phyloP scores from a whole-genome alignment of 2,113 vertebrate species.

The Morone chrysops region DNA sequence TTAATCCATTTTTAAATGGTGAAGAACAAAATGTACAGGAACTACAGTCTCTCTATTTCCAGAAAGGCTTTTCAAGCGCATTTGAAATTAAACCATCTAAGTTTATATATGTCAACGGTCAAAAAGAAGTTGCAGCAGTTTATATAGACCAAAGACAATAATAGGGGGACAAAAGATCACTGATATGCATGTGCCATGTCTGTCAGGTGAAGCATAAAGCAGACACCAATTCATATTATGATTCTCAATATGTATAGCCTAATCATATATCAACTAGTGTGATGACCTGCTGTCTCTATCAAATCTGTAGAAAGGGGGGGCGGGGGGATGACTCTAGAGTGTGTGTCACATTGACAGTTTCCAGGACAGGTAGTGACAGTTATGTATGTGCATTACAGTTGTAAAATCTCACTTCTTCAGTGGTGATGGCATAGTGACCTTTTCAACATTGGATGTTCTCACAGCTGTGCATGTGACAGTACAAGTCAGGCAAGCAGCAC shows the following conservation, averaged over 20 bases:
- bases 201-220: background rate
- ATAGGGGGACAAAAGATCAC: background rate
- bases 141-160: background rate
- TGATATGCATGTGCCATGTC: background rate
- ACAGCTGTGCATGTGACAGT: constrained; percentile 55
- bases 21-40: no score
- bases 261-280: constrained; percentile 7
- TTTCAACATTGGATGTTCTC: constrained; percentile 62
- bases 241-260: background rate
- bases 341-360: constrained; percentile 36
- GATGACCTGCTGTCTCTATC: constrained; percentile 21
- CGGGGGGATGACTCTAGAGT: background rate
- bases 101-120: background rate
- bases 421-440: constrained; percentile 66
- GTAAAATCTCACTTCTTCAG: constrained; percentile 64
- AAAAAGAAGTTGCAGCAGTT: background rate
- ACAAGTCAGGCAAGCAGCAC: constrained; percentile 29
- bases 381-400: constrained; percentile 58
- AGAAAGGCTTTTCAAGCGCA: background rate
- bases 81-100: background rate
- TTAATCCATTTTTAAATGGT: no score
- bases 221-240: background rate
- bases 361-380: constrained; percentile 50
- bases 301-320: background rate
- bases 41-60: background rate